A percentile compares a stretch with the other conserved stretches of the same genome.
Conservation (phyloP, 35 echinoderm and acorn worm genomes). For the Apostichopus parvimensis region DNA sequence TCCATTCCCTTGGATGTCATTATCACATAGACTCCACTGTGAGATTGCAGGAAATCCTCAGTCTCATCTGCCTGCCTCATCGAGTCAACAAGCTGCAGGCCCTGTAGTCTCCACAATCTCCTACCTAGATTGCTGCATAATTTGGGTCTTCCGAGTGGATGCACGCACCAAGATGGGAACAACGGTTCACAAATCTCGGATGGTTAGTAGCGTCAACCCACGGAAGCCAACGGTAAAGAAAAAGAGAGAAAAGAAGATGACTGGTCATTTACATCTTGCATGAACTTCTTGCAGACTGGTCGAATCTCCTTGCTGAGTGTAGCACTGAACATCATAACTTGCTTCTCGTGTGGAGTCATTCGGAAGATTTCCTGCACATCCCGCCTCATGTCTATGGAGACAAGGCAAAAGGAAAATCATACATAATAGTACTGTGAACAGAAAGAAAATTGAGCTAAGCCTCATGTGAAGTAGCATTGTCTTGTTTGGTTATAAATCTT, state of each 20-base stretch:
- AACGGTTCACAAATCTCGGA: neutral
- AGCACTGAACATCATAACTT: slow-evolving; percentile 99
- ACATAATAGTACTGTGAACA: neutral
- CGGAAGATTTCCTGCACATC: slow-evolving; percentile 99
- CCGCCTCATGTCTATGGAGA: slow-evolving; percentile 87
- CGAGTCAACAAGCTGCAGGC: no score
- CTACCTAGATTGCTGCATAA: neutral
- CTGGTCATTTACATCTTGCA: slow-evolving; percentile 99
- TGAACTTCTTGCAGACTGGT: slow-evolving; percentile 99
- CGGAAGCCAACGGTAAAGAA: slow-evolving; percentile 32
- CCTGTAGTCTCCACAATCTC: neutral
- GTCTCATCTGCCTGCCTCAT: no score
- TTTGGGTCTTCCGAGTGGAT: neutral
- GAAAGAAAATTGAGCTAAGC: neutral
- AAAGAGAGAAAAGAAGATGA: slow-evolving; percentile 46
- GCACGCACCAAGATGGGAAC: neutral
- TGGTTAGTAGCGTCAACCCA: slow-evolving; percentile 11
- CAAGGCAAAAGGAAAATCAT: neutral
- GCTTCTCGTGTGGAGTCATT: slow-evolving; percentile 97
- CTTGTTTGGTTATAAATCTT: neutral
- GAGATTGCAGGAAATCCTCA: neutral
- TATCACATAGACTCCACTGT: neutral
- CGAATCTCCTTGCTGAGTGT: slow-evolving; percentile 99
- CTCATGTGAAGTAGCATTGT: neutral
- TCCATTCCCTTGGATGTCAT: neutral